A percentile compares a stretch with the other conserved stretches of the same genome.
These are phyloP conservation scores for Scortum barcoo DNA, from an alignment of 2,113 vertebrate species.

Conservation along the genomic window DNA sequence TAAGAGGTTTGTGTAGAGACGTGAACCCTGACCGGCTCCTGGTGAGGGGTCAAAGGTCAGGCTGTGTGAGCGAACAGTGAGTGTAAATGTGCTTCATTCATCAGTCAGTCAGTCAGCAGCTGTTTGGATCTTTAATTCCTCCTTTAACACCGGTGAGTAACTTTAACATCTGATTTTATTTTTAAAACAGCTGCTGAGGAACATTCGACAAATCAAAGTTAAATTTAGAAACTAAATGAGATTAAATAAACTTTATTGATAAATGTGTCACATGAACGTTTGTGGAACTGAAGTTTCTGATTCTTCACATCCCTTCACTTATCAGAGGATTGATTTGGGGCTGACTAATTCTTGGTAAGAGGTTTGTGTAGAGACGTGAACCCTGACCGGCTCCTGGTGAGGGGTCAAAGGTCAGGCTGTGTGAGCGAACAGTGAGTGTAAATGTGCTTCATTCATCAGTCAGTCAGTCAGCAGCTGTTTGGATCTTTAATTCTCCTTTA, in stretches of 20 bases:
- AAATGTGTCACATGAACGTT: no score
- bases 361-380: no score
- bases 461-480: background rate
- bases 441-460: slow-evolving; percentile 14
- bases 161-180: no score
- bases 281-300: no score
- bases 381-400: background rate
- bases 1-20: no score
- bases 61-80: background rate
- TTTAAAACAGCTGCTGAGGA: no score
- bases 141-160: background rate
- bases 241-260: no score
- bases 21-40: background rate
- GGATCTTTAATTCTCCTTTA: background rate
- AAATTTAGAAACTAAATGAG: no score
- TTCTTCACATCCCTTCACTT: no score
- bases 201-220: no score
- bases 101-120: background rate
- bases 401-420: slow-evolving; percentile 33
- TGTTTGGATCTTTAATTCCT: background rate
- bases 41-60: slow-evolving; percentile 38
- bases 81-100: slow-evolving; percentile 9
- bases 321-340: no score
- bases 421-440: background rate
- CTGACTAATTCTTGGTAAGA: no score